Evolutionary conservation across 2,797 vertebrate species (phyloP).

Genomic region (Scolopax bukidnonensis): DNA sequence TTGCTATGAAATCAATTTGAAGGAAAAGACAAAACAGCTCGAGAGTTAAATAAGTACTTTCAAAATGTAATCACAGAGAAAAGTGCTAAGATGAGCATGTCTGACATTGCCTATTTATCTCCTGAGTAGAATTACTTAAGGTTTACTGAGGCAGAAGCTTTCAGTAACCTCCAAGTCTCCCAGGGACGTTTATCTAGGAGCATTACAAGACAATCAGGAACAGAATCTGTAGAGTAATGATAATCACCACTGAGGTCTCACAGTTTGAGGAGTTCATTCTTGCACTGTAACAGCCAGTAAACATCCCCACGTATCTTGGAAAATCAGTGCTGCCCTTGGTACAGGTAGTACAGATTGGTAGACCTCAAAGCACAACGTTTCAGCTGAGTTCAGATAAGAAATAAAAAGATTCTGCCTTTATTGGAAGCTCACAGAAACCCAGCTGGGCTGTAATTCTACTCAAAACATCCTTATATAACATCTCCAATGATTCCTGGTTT

Average conservation of each 20-base stretch:
- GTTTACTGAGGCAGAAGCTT: slow-evolving; percentile 37
- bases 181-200: background rate
- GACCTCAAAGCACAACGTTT: background rate
- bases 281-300: background rate
- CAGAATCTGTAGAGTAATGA: background rate
- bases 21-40: slow-evolving; percentile 25
- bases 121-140: background rate
- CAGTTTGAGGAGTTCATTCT: background rate
- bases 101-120: slow-evolving; percentile 45
- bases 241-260: background rate
- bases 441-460: background rate
- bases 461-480: background rate
- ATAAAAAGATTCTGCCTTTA: background rate
- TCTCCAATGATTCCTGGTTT: background rate
- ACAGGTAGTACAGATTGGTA: background rate
- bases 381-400: background rate
- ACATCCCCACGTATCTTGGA: background rate
- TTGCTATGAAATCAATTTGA: slow-evolving; percentile 27
- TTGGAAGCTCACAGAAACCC: background rate
- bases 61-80: background rate
- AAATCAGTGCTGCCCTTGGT: background rate
- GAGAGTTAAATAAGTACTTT: slow-evolving; percentile 60
- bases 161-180: background rate
- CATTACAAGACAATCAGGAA: background rate
- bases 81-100: slow-evolving; percentile 21